Conservation (phyloP, 2,797 vertebrate species). For the Nasua narica region DNA sequence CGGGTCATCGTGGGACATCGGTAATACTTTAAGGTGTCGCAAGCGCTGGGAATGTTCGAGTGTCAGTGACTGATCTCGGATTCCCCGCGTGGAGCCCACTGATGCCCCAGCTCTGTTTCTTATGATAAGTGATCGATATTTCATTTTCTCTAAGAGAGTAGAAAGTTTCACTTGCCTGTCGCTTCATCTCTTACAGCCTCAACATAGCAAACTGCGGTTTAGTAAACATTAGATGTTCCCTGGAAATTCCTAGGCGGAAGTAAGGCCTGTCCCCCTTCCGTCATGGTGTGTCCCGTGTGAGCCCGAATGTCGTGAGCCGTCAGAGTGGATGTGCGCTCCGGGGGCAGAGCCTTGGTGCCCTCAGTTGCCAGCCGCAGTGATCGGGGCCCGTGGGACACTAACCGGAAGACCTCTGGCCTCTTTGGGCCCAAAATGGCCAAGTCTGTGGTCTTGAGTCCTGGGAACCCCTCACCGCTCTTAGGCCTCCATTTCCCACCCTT, state of each 20-base stretch:
- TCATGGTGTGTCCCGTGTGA: conserved; percentile 40
- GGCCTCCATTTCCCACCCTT: neutral
- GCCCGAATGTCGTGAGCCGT: neutral
- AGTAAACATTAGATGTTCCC: conserved; percentile 55
- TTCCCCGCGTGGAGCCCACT: conserved; percentile 74
- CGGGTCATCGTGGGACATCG: neutral
- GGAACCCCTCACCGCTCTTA: neutral
- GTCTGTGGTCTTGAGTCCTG: too few species aligned
- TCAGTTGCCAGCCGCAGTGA: conserved; percentile 73
- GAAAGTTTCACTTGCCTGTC: conserved; percentile 82
- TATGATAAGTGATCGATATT: conserved; percentile 95
- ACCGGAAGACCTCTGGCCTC: conserved; percentile 85
- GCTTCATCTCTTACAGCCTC: conserved; percentile 72
- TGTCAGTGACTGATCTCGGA: conserved; percentile 75
- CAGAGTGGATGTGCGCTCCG: neutral
- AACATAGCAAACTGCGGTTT: conserved; percentile 62
- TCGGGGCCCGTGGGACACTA: conserved; percentile 76
- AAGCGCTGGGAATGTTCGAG: conserved; percentile 51
- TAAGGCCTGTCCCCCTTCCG: conserved; percentile 20
- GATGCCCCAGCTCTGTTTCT: conserved; percentile 88
- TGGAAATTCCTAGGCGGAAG: conserved; percentile 57
- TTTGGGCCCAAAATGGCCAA: conserved; percentile 80
- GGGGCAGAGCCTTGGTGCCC: conserved; percentile 69
- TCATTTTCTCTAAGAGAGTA: conserved; percentile 92
- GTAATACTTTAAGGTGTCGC: neutral